A percentile compares a stretch with the other conserved stretches of the same genome.
Conservation (phyloP, 1,140 invertebrate species). For the Bombus huntii region DNA sequence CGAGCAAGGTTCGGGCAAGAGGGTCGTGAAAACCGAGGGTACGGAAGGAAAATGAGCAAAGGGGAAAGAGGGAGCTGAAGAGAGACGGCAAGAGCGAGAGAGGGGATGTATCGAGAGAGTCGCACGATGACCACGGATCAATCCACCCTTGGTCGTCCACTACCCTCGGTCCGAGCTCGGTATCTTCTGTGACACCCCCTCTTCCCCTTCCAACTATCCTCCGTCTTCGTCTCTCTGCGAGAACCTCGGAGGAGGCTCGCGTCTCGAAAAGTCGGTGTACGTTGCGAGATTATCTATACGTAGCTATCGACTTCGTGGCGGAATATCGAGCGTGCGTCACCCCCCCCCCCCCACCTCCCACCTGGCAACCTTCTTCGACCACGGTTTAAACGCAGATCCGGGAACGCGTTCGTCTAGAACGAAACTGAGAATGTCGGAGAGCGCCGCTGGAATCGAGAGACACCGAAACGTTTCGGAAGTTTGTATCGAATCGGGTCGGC, state of each 20-base stretch:
- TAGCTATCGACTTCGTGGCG: slow-evolving; percentile 67
- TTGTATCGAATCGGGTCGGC: no score
- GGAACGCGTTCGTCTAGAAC: not conserved
- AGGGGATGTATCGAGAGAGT: slow-evolving; percentile 57
- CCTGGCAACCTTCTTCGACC: not conserved
- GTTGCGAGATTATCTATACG: slow-evolving; percentile 52
- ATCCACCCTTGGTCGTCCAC: slow-evolving; percentile 65
- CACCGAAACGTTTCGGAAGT: not conserved
- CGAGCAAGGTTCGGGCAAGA: slow-evolving; percentile 13
- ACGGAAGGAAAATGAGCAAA: slow-evolving; percentile 12
- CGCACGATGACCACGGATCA: slow-evolving; percentile 72
- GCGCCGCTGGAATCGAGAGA: no score
- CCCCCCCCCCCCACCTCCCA: no score
- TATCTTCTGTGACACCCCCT: not conserved
- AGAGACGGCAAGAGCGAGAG: slow-evolving; percentile 4
- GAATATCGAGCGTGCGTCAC: slow-evolving; percentile 32
- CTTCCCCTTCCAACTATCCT: not conserved
- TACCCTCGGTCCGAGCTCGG: slow-evolving; percentile 53
- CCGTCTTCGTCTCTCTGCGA: not conserved
- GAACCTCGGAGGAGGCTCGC: not conserved
- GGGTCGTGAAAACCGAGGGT: slow-evolving; percentile 37
- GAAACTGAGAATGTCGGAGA: not conserved
- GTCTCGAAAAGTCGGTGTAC: slow-evolving; percentile 59
- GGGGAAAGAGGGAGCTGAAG: slow-evolving; percentile 35
- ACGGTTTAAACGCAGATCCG: not conserved